Base-by-base conservation (phyloP, 2,797 vertebrate species). In the Notolabrus celidotus region DNA sequence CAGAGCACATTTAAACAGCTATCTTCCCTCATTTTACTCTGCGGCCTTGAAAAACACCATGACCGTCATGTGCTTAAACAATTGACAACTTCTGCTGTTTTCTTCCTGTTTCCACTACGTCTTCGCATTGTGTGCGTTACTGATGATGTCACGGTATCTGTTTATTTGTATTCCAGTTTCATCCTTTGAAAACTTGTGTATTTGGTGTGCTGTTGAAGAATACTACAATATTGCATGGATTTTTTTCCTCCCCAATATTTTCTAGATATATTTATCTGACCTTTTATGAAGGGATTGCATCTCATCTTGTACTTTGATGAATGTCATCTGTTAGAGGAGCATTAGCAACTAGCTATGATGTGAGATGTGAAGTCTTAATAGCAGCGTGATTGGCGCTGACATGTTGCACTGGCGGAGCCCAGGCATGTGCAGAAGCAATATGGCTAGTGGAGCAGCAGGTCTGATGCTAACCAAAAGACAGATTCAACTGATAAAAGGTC, bases 21-120 rank as follows among this genome's bases (percentile, higher is more conserved):
- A 74, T 71, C 85, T 71, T 71, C 52, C 59, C 61, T 81, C 50
- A 16, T 71, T 84, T 77, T 9, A 29, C 72, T 68, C 47, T 41
- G 42, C 0, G 1, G 39, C 29, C 34, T 53, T 75, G 71, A 81
- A 82, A 67, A 79, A 72, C n/a, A 6, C 58, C 66, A 60, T n/a
- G 60, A 51, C 39, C 15, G 20, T 45, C 67, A 23, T 34, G 27
- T 47, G 54, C 60, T 76, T 41, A 1, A 55, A 11, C 73, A 62
- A 56, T 69, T 9, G 36, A 63, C 67, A n/a, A 33, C 53, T 38
- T 71, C 62, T 4, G 64, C 53, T 53, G 5, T 60, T 60, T 66
- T 61, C 45, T 77, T 60, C 31, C 62, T 33, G 77, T 66, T 53
- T 66, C 75, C 38, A 14, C 25, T 1, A 3, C 34, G 52, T 76